Evolutionary conservation across 2,888 invertebrate species (phyloP), one percentile per base, ranked within the genome.

Genomic region (Epirrita christyi): DNA sequence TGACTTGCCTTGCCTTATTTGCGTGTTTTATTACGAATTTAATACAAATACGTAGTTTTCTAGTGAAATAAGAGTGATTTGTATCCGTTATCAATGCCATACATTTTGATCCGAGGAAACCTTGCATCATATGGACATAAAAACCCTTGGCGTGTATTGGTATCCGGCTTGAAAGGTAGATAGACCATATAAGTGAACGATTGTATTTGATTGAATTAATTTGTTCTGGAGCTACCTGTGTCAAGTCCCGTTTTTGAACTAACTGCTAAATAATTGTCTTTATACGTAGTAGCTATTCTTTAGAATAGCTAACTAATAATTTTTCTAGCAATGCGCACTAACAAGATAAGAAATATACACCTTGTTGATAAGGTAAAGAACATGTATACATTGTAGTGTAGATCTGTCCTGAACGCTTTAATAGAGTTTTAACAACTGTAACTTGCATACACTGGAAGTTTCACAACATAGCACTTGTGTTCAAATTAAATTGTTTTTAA

Each of bases 31-130:
- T 32, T 32, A 32, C 32, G 32, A 9, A 21, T 21, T 21, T 3
- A 21, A 2, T 2, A 2, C 21, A 21, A 21, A 21, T 21, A 21
- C 21, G 21, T 4, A 21, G 42, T 32, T 21, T 40, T 55, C 57
- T 60, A 59, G 57, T 53, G 53, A 44, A 58, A 61, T 50, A 43
- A 60, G 59, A 59, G 75, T 73, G 68, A 53, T 63, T 68, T 64
- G 55, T 72, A 85, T 79, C 87, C 80, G 90, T 92, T 84, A 86
- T 92, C 91, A 92, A 97, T 97, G 97, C 97, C 97, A 93, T 97
- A 97, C 95, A 96, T 97, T 93, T 93, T 97, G 93, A 96, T 97
- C 80, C 95, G 97, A 86, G 97, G 97, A 90, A 97, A 97, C 93
- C 93, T 97, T 81, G 96, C 96, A 86, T 96, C 97, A 47, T 96